Evolutionary conservation across 2,113 vertebrate species (phyloP).

Genomic region (Phylloscopus whistleri): DNA sequence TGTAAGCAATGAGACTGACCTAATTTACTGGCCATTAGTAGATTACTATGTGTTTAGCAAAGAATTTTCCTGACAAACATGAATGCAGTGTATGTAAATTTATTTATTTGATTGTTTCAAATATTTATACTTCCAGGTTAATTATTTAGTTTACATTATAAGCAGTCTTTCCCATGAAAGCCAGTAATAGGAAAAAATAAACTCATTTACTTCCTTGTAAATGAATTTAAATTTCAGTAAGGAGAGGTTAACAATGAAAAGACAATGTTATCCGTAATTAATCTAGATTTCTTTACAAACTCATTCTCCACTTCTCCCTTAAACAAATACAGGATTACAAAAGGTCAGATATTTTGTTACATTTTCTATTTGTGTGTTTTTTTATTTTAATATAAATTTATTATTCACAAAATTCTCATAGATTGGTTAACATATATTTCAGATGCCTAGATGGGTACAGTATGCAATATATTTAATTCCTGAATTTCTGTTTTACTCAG

Average conservation of each 20-base stretch:
- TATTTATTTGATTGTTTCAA: not conserved
- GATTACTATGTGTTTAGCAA: not conserved
- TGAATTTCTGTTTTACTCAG: not conserved
- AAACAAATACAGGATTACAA: not conserved
- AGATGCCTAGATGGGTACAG: not conserved
- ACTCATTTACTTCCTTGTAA: not conserved
- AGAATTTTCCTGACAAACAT: not conserved
- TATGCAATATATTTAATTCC: not conserved
- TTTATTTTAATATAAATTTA: not conserved
- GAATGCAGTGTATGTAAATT: not conserved
- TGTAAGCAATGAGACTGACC: not conserved
- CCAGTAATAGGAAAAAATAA: not conserved
- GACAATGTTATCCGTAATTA: not conserved
- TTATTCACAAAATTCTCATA: not conserved
- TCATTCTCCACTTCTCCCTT: not conserved
- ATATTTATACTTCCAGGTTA: not conserved
- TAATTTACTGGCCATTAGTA: not conserved
- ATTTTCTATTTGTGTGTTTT: not conserved
- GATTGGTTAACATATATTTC: not conserved
- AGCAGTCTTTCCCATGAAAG: not conserved
- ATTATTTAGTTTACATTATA: not conserved
- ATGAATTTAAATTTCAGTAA: not conserved
- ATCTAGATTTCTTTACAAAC: not conserved
- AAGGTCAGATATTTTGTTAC: not conserved
- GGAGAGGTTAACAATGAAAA: not conserved